These are phyloP conservation scores for Odocoileus virginianus DNA, from an alignment of 2,113 vertebrate genomes.

Conservation along the genomic window DNA sequence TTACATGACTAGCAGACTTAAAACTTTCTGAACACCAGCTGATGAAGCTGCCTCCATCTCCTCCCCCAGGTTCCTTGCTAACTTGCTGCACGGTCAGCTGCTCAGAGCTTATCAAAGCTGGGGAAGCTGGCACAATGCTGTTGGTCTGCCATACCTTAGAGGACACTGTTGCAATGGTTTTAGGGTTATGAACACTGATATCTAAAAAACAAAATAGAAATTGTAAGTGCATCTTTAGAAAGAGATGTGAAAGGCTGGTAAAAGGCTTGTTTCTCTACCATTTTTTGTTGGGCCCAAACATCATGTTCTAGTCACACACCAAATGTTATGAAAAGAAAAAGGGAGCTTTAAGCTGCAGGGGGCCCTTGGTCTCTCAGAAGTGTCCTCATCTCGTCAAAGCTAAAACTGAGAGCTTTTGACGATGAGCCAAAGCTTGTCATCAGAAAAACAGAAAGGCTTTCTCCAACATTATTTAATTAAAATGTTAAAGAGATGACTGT, in stretches of 20 bases:
- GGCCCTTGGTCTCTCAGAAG: neutral
- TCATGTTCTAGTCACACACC: neutral
- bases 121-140: neutral
- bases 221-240: neutral
- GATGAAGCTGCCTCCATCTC: neutral
- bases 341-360: neutral
- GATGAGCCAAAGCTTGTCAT: conserved; percentile 44
- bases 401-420: conserved; percentile 20
- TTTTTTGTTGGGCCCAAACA: neutral
- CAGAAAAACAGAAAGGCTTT: conserved; percentile 19
- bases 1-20: neutral
- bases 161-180: neutral
- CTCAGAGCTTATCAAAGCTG: neutral
- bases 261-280: neutral
- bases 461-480: conserved; percentile 45
- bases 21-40: neutral
- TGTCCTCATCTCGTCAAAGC: conserved; percentile 38
- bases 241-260: neutral
- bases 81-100: neutral
- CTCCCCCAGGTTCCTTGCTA: neutral
- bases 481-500: conserved; percentile 50
- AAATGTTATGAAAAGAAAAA: conserved; percentile 19
- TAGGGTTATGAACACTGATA: neutral
- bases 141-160: neutral
- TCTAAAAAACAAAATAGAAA: neutral